Evolutionary conservation across 2,797 vertebrate genomes (phyloP), one percentile per base, ranked within the genome.

Genomic region (Acanthurus tractus): DNA sequence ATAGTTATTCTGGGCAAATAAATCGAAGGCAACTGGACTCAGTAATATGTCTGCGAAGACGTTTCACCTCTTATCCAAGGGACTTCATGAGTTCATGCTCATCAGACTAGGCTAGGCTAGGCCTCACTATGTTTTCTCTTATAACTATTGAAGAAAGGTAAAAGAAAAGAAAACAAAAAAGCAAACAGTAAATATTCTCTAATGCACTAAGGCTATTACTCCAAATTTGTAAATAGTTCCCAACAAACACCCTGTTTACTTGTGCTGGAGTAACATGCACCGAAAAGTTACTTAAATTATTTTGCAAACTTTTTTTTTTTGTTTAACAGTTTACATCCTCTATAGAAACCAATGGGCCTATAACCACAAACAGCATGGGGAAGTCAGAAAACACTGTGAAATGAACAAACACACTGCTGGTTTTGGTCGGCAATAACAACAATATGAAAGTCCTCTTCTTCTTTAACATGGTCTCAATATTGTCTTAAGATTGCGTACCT

Each of bases 401-500:
- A 46, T 3, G 1, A 8, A 62, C 42, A 72, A 20, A 20, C 3
- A 0, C 10, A 8, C 18, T n/a, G 17, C 8, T 57, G 17, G 17
- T 56, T 56, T 65, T 6, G 14, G 17, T 23, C 8, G 11, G 46
- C 29, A 54, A 34, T 11, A 62, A 70, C 17, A 69, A 13, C 44
- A 57, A 53, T 38, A 53, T n/a, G 2, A 2, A 67, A 50, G 17
- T 34, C 5, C 6, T 46, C 15, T 70, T 22, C 2, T 52, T 69
- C 3, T 52, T 69, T 2, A 36, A 48, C 53, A 55, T 58, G 25
- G 17, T 61, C 11, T 49, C 20, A 59, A 66, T 42, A 34, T n/a
- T 63, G 49, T 46, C 45, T 76, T 15, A 48, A 25, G 20, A 73
- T 64, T 65, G 42, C 18, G 55, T 57, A 57, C 44, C 18, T 74